A percentile compares a stretch with the other conserved stretches of the same genome.
Conservation (phyloP, 2,113 vertebrate species). For the Epinephelus cyanopodus region DNA sequence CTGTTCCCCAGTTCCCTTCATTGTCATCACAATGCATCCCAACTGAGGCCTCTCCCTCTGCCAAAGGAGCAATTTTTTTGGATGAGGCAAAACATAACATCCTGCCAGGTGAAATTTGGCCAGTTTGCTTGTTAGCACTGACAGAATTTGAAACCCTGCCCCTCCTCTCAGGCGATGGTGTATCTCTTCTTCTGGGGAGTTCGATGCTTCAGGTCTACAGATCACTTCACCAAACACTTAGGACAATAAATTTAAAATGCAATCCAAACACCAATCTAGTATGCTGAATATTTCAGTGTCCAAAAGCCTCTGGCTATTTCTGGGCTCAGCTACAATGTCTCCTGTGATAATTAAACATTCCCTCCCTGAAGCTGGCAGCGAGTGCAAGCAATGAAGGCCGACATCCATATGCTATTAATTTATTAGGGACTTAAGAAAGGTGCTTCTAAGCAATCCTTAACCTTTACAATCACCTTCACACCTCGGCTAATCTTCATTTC, state of each 20-base stretch:
- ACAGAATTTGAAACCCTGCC: slow-evolving; percentile 40
- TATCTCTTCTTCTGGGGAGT: slow-evolving; percentile 4
- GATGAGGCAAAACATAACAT: slow-evolving; percentile 30
- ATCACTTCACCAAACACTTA: slow-evolving; percentile 19
- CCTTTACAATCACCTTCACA: slow-evolving; percentile 71
- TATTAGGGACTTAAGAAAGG: slow-evolving; percentile 50
- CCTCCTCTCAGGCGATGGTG: slow-evolving; percentile 21
- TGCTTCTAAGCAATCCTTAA: slow-evolving; percentile 60
- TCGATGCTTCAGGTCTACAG: slow-evolving; percentile 12
- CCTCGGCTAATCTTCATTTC: slow-evolving; percentile 52
- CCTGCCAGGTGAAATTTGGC: slow-evolving; percentile 74
- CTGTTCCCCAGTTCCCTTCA: slow-evolving; percentile 48
- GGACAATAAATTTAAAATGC: slow-evolving; percentile 30
- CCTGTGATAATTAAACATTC: slow-evolving; percentile 46
- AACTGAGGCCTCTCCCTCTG: slow-evolving; percentile 19
- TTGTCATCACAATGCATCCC: slow-evolving; percentile 58
- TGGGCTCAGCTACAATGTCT: slow-evolving; percentile 1
- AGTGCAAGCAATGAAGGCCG: slow-evolving; percentile 1
- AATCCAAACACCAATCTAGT: slow-evolving; percentile 38
- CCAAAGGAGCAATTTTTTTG: slow-evolving; percentile 56
- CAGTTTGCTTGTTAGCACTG: slow-evolving; percentile 52
- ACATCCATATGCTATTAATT: slow-evolving; percentile 51
- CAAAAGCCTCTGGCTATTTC: slow-evolving; percentile 13
- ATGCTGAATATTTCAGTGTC: slow-evolving; percentile 21
- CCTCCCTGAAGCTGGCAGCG: slow-evolving; percentile 17